These are phyloP conservation scores for Epinephelus cyanopodus DNA, from an alignment of 2,113 vertebrate species.

Conservation along the genomic window DNA sequence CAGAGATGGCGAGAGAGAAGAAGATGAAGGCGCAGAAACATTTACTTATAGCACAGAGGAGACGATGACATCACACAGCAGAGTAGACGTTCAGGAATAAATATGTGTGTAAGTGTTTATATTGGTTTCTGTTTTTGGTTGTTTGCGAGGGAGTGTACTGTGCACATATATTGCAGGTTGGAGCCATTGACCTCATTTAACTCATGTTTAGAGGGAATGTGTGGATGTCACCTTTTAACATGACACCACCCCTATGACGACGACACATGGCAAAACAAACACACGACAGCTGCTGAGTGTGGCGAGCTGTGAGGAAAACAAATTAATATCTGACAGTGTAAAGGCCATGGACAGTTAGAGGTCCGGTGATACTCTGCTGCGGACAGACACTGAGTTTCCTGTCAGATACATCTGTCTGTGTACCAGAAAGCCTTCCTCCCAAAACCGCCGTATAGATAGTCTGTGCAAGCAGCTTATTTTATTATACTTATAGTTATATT, in stretches of 20 bases:
- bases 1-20: constrained; percentile 30
- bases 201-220: not conserved
- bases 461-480: too few species aligned
- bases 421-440: too few species aligned
- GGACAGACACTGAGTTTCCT: too few species aligned
- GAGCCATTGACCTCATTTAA: not conserved
- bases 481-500: too few species aligned
- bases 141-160: not conserved
- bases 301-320: not conserved
- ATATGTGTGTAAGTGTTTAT: not conserved
- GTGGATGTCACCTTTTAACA: constrained; percentile 19
- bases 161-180: not conserved
- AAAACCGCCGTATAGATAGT: too few species aligned
- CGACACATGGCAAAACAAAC: constrained; percentile 16
- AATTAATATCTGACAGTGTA: not conserved
- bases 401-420: too few species aligned
- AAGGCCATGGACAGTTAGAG: not conserved
- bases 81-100: not conserved
- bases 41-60: not conserved
- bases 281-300: not conserved
- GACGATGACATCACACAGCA: not conserved
- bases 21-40: constrained; percentile 36
- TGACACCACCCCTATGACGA: not conserved
- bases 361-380: not conserved
- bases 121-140: not conserved